Conservation (phyloP, 2,797 vertebrate genomes). For the Malacoraja senta region DNA sequence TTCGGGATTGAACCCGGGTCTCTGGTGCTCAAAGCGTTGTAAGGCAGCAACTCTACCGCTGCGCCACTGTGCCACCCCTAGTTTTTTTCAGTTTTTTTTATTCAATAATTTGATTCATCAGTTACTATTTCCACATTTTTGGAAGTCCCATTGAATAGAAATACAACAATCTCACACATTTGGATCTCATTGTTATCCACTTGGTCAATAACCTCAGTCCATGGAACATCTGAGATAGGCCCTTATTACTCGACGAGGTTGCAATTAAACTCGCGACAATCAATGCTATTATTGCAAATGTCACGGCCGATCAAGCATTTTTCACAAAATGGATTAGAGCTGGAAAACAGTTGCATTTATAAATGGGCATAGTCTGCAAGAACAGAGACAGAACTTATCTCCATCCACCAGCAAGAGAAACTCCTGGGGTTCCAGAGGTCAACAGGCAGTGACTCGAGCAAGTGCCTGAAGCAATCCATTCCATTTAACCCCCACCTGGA, state of each 20-base stretch:
- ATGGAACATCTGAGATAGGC: neutral
- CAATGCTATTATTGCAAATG: neutral
- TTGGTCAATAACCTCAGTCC: neutral
- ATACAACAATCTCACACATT: no score
- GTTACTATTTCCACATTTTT: neutral
- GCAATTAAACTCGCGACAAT: neutral
- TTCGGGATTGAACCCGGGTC: no score
- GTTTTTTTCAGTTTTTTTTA: no score
- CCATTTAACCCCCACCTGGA: slow-evolving; percentile 11
- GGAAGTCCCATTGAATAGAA: neutral
- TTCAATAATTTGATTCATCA: neutral
- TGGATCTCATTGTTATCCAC: neutral
- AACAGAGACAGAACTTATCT: slow-evolving; percentile 10
- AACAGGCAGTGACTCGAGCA: slow-evolving; percentile 8
- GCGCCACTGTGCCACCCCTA: no score
- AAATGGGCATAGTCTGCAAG: neutral
- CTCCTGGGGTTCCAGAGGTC: slow-evolving; percentile 16
- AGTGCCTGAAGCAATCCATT: slow-evolving; percentile 35
- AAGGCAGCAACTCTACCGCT: no score
- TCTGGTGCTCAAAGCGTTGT: no score
- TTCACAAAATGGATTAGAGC: neutral
- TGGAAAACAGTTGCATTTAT: slow-evolving; percentile 1
- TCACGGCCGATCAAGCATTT: neutral
- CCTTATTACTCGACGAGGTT: neutral
- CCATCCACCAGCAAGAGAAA: slow-evolving; percentile 6